Evolutionary conservation across 2,113 vertebrate genomes (phyloP).

Genomic region (Australoheros scitulus): DNA sequence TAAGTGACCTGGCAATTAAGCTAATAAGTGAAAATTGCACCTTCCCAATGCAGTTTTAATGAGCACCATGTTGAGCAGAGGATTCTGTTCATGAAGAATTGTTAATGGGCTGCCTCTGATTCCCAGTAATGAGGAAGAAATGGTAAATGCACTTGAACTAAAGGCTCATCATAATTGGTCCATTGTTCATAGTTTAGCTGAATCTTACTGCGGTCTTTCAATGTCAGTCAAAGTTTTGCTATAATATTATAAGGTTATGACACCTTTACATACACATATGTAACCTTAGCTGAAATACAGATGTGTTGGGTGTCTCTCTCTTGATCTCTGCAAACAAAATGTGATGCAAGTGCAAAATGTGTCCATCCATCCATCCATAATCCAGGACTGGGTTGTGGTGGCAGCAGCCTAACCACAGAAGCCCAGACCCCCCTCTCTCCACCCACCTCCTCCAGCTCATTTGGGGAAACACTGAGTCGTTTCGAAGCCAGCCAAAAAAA

Average conservation of each 20-base stretch:
- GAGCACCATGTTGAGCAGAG: constrained; percentile 65
- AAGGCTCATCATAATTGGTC: constrained; percentile 49
- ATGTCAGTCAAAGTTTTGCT: constrained; percentile 36
- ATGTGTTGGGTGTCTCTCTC: neutral
- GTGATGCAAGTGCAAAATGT: neutral
- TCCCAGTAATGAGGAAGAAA: constrained; percentile 36
- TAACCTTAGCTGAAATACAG: neutral
- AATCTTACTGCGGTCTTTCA: constrained; percentile 21
- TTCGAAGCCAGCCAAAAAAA: neutral
- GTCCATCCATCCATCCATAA: no score
- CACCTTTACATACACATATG: neutral
- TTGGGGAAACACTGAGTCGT: neutral
- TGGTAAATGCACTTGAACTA: constrained; percentile 60
- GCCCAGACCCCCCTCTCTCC: neutral
- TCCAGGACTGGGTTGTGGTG: neutral
- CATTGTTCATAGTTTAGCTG: constrained; percentile 13
- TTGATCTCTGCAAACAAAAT: neutral
- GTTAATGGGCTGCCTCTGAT: constrained; percentile 66
- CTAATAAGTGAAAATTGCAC: constrained; percentile 78
- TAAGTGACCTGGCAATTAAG: constrained; percentile 79
- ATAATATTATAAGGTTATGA: neutral
- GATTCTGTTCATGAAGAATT: constrained; percentile 55
- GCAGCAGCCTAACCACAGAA: neutral
- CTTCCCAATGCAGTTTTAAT: constrained; percentile 79
- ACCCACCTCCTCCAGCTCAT: constrained; percentile 1